Base-by-base conservation (phyloP, 2,888 invertebrate species). In the Caenorhabditis uteleia region DNA sequence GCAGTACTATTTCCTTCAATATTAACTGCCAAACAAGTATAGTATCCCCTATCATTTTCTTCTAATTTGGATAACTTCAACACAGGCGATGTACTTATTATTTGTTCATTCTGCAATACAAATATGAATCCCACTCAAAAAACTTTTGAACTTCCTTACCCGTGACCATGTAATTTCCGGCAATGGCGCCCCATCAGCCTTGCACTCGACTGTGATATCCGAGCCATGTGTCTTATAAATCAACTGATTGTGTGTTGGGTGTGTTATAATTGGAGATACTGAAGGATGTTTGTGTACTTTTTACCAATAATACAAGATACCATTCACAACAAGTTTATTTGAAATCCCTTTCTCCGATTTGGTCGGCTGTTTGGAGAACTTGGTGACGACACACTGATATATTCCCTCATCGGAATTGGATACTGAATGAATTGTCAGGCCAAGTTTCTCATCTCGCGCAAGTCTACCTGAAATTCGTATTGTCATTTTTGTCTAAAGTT, bases 361-460 rank as follows among this genome's bases (percentile, higher is more conserved):
- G 2, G 75, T 70, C 2, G 71, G 69, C 25, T 73, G 58, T 23
- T 65, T 59, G 4, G 61, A 53, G 60, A 78, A 81, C 7, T 66
- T 64, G 14, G 77, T 78, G n/a, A 79, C 48, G 7, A 68, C 40
- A 45, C 82, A 82, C 36, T 70, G 74, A 58, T 77, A 82, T 4
- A 71, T 58, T 18, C 77, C 78, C 14, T 73, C 77, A 57, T 82
- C 82, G 1, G 55, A 40, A 16, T 60, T 46, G 4, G 47, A 36
- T 7, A 82, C 67, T 5, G 76, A 56, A 45, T 80, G 78, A 20
- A 82, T 74, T 1, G 79, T 81, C 34, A 82, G 51, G n/a, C 76
- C 77, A n/a, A 79, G 68, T 38, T 59, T 56, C 18, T 65, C 57
- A 20, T 70, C 77, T 23, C 78, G 69, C 46, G 72, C 75, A 23